A percentile compares a stretch with the other conserved stretches of the same genome.
Evolutionary conservation across 2,888 invertebrate species (phyloP).

Genomic region (Papilio elwesi): DNA sequence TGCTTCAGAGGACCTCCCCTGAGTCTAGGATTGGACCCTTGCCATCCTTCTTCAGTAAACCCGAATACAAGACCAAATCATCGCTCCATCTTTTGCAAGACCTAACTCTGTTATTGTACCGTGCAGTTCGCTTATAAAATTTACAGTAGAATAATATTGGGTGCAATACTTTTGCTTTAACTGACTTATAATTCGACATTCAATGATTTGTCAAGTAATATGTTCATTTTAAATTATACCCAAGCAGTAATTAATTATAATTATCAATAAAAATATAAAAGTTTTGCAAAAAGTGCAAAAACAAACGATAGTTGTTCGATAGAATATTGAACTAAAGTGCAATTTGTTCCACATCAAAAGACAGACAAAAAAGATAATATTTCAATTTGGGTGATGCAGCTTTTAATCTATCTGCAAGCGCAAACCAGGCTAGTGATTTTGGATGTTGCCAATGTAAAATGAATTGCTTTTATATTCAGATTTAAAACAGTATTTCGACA

Average conservation of each 20-base stretch:
- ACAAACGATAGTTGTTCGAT: background rate
- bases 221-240: background rate
- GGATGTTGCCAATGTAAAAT: slow-evolving; percentile 24
- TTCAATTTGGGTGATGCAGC: slow-evolving; percentile 37
- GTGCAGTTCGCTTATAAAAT: too few species aligned
- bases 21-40: too few species aligned
- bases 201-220: too few species aligned
- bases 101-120: too few species aligned
- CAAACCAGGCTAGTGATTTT: slow-evolving; percentile 21
- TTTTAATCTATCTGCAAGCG: slow-evolving; percentile 32
- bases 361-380: slow-evolving; percentile 34
- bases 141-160: too few species aligned
- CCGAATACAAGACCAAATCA: too few species aligned
- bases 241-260: background rate
- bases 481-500: background rate
- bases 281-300: background rate
- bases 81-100: too few species aligned
- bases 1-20: too few species aligned
- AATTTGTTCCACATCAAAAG: slow-evolving; percentile 28
- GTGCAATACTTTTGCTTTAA: too few species aligned
- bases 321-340: slow-evolving; percentile 27
- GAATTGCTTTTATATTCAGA: slow-evolving; percentile 25
- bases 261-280: background rate
- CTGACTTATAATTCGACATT: too few species aligned
- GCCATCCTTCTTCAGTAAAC: too few species aligned